These are phyloP conservation scores for zebrafish (Danio rerio) DNA, from an alignment of 2,113 vertebrate genomes.

Conservation along the genomic window DNA sequence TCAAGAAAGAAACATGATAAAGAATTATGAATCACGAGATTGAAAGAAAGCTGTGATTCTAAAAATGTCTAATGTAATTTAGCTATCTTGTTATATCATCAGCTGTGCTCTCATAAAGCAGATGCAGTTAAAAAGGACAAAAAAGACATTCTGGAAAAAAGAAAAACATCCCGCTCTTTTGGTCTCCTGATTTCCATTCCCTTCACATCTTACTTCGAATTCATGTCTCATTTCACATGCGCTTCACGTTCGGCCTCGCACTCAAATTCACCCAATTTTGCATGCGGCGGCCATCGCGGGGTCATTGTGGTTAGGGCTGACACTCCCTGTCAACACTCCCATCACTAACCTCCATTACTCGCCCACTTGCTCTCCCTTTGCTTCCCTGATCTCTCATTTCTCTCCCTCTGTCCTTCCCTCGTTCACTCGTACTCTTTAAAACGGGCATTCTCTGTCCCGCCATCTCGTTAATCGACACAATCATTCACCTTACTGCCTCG, in stretches of 20 bases:
- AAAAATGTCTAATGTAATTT: conserved; percentile 23
- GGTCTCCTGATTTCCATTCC: conserved; percentile 65
- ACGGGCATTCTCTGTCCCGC: conserved; percentile 53
- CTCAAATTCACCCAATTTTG: conserved; percentile 73
- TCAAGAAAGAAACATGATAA: background rate
- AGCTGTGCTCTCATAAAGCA: conserved; percentile 43
- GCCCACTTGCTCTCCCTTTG: conserved; percentile 69
- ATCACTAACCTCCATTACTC: conserved; percentile 79
- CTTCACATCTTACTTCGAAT: conserved; percentile 69
- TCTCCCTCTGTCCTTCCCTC: conserved; percentile 51
- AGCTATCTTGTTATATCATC: conserved; percentile 56
- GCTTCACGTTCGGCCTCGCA: conserved; percentile 70
- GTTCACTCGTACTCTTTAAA: conserved; percentile 48
- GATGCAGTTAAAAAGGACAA: conserved; percentile 43
- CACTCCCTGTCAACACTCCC: conserved; percentile 77
- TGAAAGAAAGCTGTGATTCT: background rate
- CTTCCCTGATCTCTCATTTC: conserved; percentile 37
- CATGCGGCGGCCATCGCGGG: conserved; percentile 66
- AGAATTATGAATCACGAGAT: no score
- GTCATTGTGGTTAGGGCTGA: conserved; percentile 79
- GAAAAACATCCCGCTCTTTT: conserved; percentile 65
- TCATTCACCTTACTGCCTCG: conserved; percentile 57
- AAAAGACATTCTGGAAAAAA: conserved; percentile 59
- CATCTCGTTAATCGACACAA: conserved; percentile 64
- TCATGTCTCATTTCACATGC: conserved; percentile 72